phyloP scores from a whole-genome alignment of 2,113 vertebrate species.

The Ariopsis seemanni region DNA sequence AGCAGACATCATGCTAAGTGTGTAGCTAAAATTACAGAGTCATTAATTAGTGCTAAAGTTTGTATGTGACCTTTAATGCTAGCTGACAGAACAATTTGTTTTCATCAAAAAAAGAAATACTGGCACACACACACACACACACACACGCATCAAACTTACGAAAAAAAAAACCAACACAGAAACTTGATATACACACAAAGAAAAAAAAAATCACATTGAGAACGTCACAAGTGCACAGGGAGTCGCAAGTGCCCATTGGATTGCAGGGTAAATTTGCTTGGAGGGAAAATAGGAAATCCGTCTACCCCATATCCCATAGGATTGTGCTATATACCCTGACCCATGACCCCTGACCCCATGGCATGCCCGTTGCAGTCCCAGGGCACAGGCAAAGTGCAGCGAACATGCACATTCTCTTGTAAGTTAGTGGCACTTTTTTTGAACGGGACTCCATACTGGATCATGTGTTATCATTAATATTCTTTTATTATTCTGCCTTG shows the following conservation, averaged over 20 bases:
- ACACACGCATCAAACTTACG: constrained; percentile 12
- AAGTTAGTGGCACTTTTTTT: constrained; percentile 48
- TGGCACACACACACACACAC: constrained; percentile 16
- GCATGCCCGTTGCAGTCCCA: constrained; percentile 65
- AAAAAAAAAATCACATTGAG: constrained; percentile 1
- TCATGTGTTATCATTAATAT: neutral
- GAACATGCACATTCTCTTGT: constrained; percentile 66
- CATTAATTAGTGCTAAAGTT: constrained; percentile 10
- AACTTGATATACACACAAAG: neutral
- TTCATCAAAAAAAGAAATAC: neutral
- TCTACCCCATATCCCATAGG: constrained; percentile 3
- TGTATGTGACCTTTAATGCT: neutral
- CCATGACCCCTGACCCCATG: constrained; percentile 49
- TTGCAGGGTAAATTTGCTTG: constrained; percentile 40
- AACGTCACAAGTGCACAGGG: constrained; percentile 34
- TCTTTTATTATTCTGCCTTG: neutral
- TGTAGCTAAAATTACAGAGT: neutral
- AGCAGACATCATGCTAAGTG: neutral
- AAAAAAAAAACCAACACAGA: constrained; percentile 11
- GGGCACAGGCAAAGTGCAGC: constrained; percentile 65
- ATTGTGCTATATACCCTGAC: constrained; percentile 14
- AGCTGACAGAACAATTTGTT: neutral
- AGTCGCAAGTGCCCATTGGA: constrained; percentile 52
- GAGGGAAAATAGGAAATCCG: constrained; percentile 24
- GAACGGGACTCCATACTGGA: constrained; percentile 30